Base-by-base conservation (phyloP, 2,888 invertebrate species). In the Carcina quercana region DNA sequence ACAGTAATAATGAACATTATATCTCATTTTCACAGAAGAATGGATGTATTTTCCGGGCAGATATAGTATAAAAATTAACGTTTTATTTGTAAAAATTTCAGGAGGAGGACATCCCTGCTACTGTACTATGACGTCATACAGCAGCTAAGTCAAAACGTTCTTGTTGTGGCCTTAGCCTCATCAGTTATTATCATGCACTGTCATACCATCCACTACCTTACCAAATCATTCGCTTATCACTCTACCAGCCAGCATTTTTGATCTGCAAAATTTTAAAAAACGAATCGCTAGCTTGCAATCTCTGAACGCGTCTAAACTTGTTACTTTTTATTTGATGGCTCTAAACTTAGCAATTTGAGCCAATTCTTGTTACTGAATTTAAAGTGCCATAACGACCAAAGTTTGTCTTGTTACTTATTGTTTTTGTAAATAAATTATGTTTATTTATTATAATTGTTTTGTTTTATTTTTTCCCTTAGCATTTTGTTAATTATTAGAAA, bases 101-200 rank as follows among this genome's bases (percentile, higher is more conserved):
- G 82, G 82, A 74, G 66, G 80, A 78, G 69, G 82, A 83, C 70
- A 70, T 78, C 68, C 83, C 82, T 30, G 82, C 76, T 26, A 83
- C 82, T 46, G 65, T 80, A 48, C 73, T 83, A 50, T 82, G 70
- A 79, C 67, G 55, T 45, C 72, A 56, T 45, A 66, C 47, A 72
- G 73, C n/a, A 82, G 82, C 79, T 83, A 83, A 83, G 83, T 83
- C 69, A 53, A 63, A 67, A 67, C 58, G 59, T 70, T 73, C 60
- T 73, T 67, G 74, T 61, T 73, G 71, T 76, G 75, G 69, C 65
- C 63, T 66, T 74, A 75, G 63, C 63, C 53, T 69, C 64, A 63
- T 66, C 58, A n/a, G n/a, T n/a, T n/a, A n/a, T n/a, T n/a, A n/a
- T n/a, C n/a, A 61, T 56, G 26, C 61, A 72, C 78, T 69, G 69